Evolutionary conservation across 2,113 vertebrate species (phyloP).

Genomic region (Cnemophilus loriae): DNA sequence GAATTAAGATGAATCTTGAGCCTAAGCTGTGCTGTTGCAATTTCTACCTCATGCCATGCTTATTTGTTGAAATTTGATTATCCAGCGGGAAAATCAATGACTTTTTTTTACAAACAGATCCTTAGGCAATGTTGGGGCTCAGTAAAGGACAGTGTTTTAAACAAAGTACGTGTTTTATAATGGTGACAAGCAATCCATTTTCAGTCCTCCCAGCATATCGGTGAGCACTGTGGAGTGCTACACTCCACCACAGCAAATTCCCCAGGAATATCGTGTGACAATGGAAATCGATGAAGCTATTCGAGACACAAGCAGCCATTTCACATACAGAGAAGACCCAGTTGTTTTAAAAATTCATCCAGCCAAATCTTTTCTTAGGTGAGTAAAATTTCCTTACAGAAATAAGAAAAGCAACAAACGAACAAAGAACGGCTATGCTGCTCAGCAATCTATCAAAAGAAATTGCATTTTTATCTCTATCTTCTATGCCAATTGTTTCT

Average conservation of each 20-base stretch:
- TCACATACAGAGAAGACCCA: constrained; percentile 88
- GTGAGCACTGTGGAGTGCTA: constrained; percentile 78
- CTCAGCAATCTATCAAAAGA: constrained; percentile 16
- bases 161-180: neutral
- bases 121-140: neutral
- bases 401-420: constrained; percentile 7
- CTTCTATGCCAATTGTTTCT: constrained; percentile 15
- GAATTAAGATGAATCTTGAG: neutral
- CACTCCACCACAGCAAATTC: constrained; percentile 77
- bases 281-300: constrained; percentile 84
- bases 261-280: constrained; percentile 74
- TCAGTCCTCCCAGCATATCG: constrained; percentile 55
- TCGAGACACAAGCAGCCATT: constrained; percentile 62
- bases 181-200: neutral
- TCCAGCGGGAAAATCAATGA: neutral
- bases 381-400: constrained; percentile 13
- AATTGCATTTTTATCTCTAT: constrained; percentile 46
- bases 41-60: neutral
- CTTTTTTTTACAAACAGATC: neutral
- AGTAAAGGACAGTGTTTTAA: neutral
- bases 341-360: constrained; percentile 87
- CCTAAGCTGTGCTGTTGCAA: neutral
- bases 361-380: constrained; percentile 93
- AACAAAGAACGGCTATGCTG: neutral
- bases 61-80: neutral